A percentile compares a stretch with the other conserved stretches of the same genome.
Evolutionary conservation across 2,797 vertebrate genomes (phyloP).

Genomic region (Sebastes matsubarae): DNA sequence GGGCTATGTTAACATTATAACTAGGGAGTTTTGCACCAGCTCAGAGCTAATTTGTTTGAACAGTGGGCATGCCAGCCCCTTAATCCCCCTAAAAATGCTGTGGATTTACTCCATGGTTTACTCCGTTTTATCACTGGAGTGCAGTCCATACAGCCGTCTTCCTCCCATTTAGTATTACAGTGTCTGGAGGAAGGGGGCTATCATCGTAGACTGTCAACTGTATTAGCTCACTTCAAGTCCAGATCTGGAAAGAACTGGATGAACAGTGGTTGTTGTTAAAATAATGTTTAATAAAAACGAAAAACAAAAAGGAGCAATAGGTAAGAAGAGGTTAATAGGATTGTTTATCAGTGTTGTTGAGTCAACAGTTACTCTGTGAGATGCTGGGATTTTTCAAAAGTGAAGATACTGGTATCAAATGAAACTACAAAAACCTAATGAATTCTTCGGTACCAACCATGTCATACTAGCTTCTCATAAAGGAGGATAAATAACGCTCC

Average conservation of each 20-base stretch:
- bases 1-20: constrained; percentile 18
- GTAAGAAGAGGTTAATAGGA: neutral
- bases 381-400: neutral
- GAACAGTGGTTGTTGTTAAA: neutral
- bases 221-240: neutral
- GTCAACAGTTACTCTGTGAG: neutral
- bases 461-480: too few species aligned
- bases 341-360: neutral
- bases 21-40: neutral
- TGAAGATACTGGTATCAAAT: too few species aligned
- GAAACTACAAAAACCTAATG: too few species aligned
- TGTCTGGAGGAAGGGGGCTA: neutral
- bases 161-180: neutral
- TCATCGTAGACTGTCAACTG: neutral
- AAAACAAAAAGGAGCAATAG: neutral
- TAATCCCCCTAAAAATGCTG: constrained; percentile 31
- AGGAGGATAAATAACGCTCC: too few species aligned
- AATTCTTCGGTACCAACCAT: too few species aligned
- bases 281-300: neutral
- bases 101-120: constrained; percentile 23
- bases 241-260: neutral
- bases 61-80: constrained; percentile 20
- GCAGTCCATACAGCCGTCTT: neutral
- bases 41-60: constrained; percentile 33
- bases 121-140: constrained; percentile 12